phyloP scores from a whole-genome alignment of 1,140 invertebrate genomes.

The Drosophila obscura region DNA sequence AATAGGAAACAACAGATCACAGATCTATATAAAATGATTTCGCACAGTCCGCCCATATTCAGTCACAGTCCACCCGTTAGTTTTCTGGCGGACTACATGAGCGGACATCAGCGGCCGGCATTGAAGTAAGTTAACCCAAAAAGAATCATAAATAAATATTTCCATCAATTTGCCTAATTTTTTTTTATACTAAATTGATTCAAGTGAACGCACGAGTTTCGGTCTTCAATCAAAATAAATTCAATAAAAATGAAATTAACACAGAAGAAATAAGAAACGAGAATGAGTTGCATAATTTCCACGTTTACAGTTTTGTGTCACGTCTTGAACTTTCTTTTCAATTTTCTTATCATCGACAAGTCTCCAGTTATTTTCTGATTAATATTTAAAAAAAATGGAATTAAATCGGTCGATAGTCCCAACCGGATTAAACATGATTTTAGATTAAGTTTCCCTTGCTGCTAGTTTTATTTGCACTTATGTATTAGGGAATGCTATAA shows the following conservation, averaged over 20 bases:
- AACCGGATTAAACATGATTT: constrained; percentile 13
- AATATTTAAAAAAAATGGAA: constrained; percentile 24
- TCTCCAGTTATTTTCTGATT: constrained; percentile 36
- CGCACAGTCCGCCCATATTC: constrained; percentile 89
- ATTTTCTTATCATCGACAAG: constrained; percentile 59
- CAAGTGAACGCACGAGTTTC: constrained; percentile 45
- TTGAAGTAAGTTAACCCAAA: constrained; percentile 67
- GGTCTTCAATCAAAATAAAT: constrained; percentile 39
- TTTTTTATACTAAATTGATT: constrained; percentile 45
- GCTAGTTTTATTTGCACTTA: no score
- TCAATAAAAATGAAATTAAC: background rate
- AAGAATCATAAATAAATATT: constrained; percentile 25
- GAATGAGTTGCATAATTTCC: constrained; percentile 20
- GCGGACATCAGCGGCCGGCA: constrained; percentile 78
- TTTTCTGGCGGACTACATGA: constrained; percentile 86
- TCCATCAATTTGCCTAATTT: constrained; percentile 39
- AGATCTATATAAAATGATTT: constrained; percentile 85
- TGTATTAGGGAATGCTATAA: no score
- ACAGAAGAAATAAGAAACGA: constrained; percentile 1
- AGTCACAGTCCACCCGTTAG: constrained; percentile 87
- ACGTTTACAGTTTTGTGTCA: constrained; percentile 10
- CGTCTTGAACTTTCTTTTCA: constrained; percentile 40
- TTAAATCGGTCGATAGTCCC: constrained; percentile 33
- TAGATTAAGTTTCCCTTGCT: constrained; percentile 12
- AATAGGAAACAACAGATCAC: constrained; percentile 35